Percentiles rank a stretch among this genome's conserved stretches.
These are phyloP conservation scores for Chanos chanos DNA, from an alignment of 2,797 vertebrate species.

Conservation along the genomic window DNA sequence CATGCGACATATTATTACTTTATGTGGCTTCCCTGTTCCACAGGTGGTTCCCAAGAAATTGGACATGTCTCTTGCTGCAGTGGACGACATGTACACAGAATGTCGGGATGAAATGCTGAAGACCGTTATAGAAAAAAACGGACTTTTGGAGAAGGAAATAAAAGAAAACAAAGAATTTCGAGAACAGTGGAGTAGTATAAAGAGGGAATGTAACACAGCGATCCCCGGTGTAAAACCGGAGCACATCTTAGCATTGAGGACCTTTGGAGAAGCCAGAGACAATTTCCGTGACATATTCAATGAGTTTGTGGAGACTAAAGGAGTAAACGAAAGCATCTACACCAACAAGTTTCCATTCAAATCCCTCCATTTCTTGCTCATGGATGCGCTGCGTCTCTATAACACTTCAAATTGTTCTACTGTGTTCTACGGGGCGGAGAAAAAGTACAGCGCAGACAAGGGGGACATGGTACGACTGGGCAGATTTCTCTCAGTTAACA, in stretches of 20 bases:
- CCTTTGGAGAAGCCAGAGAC: fast-evolving
- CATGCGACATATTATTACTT: too few species aligned
- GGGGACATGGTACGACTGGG: slow-evolving; percentile 52
- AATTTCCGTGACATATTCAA: neutral
- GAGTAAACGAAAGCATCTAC: slow-evolving; percentile 44
- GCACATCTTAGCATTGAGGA: slow-evolving; percentile 40
- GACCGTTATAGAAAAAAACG: slow-evolving; percentile 31
- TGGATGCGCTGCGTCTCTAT: slow-evolving; percentile 47
- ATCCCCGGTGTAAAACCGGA: slow-evolving; percentile 31
- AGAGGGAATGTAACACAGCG: fast-evolving
- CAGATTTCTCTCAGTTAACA: slow-evolving; percentile 10
- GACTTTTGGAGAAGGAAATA: slow-evolving; percentile 43
- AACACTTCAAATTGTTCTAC: slow-evolving; percentile 6
- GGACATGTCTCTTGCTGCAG: slow-evolving; percentile 34
- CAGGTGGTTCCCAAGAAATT: too few species aligned
- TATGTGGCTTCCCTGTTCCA: too few species aligned
- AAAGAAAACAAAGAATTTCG: neutral
- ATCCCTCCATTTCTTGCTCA: slow-evolving; percentile 61
- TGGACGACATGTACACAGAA: slow-evolving; percentile 42
- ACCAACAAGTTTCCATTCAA: slow-evolving; percentile 51
- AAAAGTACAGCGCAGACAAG: fast-evolving
- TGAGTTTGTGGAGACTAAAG: slow-evolving; percentile 20
- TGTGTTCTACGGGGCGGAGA: fast-evolving
- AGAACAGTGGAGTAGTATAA: neutral
- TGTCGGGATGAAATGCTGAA: slow-evolving; percentile 47